Conservation (phyloP, 2,797 vertebrate genomes). For the Psittacula echo region DNA sequence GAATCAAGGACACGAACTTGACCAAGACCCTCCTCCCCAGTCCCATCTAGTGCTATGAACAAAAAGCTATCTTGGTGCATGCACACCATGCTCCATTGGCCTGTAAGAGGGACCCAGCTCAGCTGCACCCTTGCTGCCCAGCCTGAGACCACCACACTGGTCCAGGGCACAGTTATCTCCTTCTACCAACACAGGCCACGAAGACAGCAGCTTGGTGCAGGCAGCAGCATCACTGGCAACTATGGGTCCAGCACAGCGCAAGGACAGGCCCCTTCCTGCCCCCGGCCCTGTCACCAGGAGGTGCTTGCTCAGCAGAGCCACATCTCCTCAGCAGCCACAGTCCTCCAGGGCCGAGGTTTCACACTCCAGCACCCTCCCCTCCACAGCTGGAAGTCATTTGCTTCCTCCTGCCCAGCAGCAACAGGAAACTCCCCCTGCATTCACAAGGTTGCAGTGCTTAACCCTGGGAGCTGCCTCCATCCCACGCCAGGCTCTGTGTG, state of each 20-base stretch:
- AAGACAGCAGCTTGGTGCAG: fast-evolving
- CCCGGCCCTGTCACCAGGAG: background rate
- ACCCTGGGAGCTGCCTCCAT: background rate
- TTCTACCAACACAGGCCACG: background rate
- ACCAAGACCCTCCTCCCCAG: background rate
- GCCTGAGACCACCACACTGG: background rate
- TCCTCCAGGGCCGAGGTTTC: background rate
- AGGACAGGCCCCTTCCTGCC: background rate
- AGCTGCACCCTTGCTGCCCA: background rate
- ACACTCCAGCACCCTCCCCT: slow-evolving; percentile 7
- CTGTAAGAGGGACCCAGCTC: background rate
- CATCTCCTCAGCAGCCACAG: background rate
- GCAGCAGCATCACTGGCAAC: background rate
- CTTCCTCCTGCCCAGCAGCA: slow-evolving; percentile 41
- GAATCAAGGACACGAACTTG: fast-evolving
- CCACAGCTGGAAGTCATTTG: slow-evolving; percentile 61
- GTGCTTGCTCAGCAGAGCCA: slow-evolving; percentile 23
- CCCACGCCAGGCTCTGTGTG: fast-evolving
- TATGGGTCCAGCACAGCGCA: background rate
- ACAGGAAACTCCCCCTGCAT: slow-evolving; percentile 1
- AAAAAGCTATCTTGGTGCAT: background rate
- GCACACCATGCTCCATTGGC: fast-evolving
- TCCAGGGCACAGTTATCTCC: background rate
- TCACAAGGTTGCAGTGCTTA: background rate
- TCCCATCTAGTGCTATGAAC: background rate